These are phyloP conservation scores for Melanophora roralis DNA, from an alignment of 2,888 invertebrate genomes.

Conservation along the genomic window DNA sequence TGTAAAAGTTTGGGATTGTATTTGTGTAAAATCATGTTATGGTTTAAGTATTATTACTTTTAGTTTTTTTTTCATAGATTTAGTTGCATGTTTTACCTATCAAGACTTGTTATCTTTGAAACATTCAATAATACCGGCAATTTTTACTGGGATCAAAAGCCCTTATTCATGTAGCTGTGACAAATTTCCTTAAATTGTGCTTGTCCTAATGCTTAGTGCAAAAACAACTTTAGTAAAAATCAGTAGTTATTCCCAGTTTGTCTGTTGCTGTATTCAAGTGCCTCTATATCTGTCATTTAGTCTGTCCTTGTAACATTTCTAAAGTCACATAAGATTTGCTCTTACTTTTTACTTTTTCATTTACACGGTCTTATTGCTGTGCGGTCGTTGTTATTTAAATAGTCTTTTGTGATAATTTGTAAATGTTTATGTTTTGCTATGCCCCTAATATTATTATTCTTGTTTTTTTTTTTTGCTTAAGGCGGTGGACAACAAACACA, in stretches of 20 bases:
- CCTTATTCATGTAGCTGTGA: slow-evolving; percentile 20
- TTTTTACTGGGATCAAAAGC: slow-evolving; percentile 47
- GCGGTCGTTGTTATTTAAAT: slow-evolving; percentile 54
- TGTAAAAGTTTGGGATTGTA: no score
- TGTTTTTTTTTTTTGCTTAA: neutral
- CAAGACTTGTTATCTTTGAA: slow-evolving; percentile 67
- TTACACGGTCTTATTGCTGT: slow-evolving; percentile 13
- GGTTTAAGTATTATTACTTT: slow-evolving; percentile 45
- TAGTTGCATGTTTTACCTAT: slow-evolving; percentile 68
- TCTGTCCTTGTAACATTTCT: slow-evolving; percentile 2
- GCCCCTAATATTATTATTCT: slow-evolving; percentile 32
- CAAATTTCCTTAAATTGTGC: slow-evolving; percentile 48
- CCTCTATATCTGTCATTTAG: slow-evolving; percentile 7
- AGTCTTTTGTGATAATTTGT: slow-evolving; percentile 58
- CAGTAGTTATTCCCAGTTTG: slow-evolving; percentile 6
- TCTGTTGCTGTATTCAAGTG: neutral
- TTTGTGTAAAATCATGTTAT: neutral
- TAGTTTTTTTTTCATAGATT: neutral
- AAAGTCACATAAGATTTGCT: slow-evolving; percentile 30
- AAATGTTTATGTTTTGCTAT: slow-evolving; percentile 54
- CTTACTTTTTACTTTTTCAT: neutral
- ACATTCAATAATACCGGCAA: slow-evolving; percentile 46
- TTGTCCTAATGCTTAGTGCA: neutral
- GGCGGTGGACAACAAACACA: slow-evolving; percentile 54
- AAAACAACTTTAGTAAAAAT: neutral